phyloP scores from a whole-genome alignment of 2,888 invertebrate species.

The Perdita meconis region DNA sequence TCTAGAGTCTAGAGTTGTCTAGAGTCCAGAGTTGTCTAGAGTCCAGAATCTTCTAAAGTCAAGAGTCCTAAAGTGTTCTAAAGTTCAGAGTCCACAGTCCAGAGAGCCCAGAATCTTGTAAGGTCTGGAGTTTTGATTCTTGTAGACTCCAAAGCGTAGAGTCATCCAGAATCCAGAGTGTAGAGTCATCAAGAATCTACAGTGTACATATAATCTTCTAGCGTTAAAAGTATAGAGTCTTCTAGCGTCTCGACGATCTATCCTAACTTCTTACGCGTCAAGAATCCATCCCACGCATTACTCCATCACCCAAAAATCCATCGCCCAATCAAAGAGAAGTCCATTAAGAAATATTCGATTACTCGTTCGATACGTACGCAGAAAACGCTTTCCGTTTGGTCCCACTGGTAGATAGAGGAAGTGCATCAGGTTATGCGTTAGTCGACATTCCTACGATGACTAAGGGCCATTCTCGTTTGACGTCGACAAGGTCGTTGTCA shows the following conservation, averaged over 20 bases:
- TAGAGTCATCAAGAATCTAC: too few relatives aligned
- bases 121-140: too few relatives aligned
- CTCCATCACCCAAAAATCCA: background rate
- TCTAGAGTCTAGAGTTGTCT: too few relatives aligned
- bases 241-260: background rate
- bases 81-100: too few relatives aligned
- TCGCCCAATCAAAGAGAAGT: background rate
- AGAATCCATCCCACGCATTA: background rate
- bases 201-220: too few relatives aligned
- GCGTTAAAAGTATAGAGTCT: too few relatives aligned
- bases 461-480: slow-evolving; percentile 68
- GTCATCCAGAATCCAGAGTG: too few relatives aligned
- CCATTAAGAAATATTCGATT: slow-evolving; percentile 54
- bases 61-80: too few relatives aligned
- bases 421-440: slow-evolving; percentile 55
- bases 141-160: too few relatives aligned
- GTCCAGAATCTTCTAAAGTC: too few relatives aligned
- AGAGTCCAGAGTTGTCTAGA: too few relatives aligned
- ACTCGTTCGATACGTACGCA: slow-evolving; percentile 21
- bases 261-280: background rate
- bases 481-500: slow-evolving; percentile 73
- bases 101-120: too few relatives aligned
- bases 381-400: slow-evolving; percentile 28
- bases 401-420: slow-evolving; percentile 55
- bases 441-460: slow-evolving; percentile 76